Conservation (phyloP, 2,113 vertebrate species). For the Ascaphus truei region DNA sequence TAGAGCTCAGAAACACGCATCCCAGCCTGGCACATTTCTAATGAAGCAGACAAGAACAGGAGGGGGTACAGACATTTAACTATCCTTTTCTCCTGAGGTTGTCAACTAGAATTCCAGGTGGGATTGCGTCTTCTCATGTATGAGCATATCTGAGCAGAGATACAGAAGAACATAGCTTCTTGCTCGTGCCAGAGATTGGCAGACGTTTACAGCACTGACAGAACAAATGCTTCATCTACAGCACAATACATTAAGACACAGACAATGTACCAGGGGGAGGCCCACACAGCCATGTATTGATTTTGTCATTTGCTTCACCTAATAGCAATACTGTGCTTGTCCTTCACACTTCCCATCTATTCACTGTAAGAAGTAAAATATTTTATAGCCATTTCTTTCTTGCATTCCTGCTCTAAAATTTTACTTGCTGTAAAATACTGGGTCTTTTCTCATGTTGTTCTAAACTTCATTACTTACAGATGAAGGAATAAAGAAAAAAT, state of each 20-base stretch:
- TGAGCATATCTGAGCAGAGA: not conserved
- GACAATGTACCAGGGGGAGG: conserved; percentile 1
- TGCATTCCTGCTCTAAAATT: conserved; percentile 1
- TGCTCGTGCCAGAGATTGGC: not conserved
- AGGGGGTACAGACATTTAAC: too few relatives aligned
- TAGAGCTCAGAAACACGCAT: too few relatives aligned
- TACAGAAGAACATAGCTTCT: not conserved
- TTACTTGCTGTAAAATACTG: conserved; percentile 16
- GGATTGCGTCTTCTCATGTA: too few relatives aligned
- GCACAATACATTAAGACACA: not conserved
- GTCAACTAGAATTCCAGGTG: too few relatives aligned
- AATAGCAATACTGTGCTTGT: not conserved
- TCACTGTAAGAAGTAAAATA: conserved; percentile 17
- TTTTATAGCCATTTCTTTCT: conserved; percentile 9
- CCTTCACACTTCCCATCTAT: not conserved
- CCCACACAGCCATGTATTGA: conserved; percentile 4
- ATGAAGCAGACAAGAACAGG: too few relatives aligned
- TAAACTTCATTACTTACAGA: conserved; percentile 7
- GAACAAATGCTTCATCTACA: not conserved
- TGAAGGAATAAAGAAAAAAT: not conserved
- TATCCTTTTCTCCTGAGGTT: too few relatives aligned
- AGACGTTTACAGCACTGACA: not conserved
- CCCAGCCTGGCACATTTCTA: too few relatives aligned
- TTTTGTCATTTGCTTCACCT: not conserved
- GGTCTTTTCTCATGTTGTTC: conserved; percentile 11